Base-by-base conservation (phyloP, 2,113 vertebrate species). In the Piprites chloris region DNA sequence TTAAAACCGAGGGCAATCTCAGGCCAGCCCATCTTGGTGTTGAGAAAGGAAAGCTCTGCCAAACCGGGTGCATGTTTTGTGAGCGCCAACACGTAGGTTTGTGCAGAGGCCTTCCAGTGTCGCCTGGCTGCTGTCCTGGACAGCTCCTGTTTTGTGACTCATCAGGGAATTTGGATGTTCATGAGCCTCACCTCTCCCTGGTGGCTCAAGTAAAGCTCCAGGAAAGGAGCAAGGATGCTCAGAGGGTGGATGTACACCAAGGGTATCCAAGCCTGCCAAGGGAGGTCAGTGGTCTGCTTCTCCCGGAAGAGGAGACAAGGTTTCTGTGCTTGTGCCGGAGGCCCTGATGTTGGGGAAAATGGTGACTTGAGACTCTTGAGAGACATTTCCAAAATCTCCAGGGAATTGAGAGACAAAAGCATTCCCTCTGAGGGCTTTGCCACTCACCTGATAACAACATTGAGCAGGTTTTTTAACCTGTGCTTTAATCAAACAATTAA, bases 1-100 rank as follows among this genome's bases (percentile, higher is more conserved):
- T 53, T 52, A 49, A 66, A 76, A 53, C 32, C 3, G 9, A 83
- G 28, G 22, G 20, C 37, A 73, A 1, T 56, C 44, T 52, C 28
- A 17, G 33, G 32, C 56, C 69, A 47, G 12, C 14, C 12, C 22
- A 37, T 24, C 8, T 22, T 63, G 22, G 19, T 88, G 27, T 47
- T 71, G n/a, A 76, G 41, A 46, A 82, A 41, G 33, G 27, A 68
- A 65, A 85, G 30, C 42, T 82, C 37, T 87, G 58, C 74, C 55
- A 65, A 75, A 50, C 26, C 0, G 3, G 18, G 37, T 65, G 42
- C 61, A 69, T 65, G 17, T 82, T 72, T 69, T 75, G 23, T 75
- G 66, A 72, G 56, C 0, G 1, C 35, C 56, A 35, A 13, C 26
- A 14, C 2, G 0, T 3, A 44, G 37, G 49, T 68, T 81, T 24